A percentile compares a stretch with the other conserved stretches of the same genome.
Conservation (phyloP, 2,797 vertebrate genomes). For the Martes flavigula region DNA sequence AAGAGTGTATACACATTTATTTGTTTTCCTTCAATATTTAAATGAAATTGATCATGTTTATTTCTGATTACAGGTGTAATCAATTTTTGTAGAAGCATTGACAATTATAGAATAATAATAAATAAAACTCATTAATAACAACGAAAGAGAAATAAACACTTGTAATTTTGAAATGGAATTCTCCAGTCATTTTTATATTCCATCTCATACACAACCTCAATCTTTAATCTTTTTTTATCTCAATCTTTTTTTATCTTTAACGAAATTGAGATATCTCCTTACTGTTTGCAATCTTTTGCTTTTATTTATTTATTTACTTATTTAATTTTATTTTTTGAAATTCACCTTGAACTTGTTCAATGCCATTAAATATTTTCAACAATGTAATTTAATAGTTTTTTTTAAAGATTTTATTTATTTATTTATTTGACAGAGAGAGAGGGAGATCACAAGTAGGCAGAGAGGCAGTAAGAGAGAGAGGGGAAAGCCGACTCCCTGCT, state of each 20-base stretch:
- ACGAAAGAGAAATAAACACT: neutral
- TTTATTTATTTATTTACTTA: too few species aligned
- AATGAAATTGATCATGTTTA: neutral
- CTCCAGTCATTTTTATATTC: neutral
- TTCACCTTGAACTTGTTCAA: conserved; percentile 32
- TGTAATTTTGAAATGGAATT: neutral
- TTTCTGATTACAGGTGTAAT: neutral
- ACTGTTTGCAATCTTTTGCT: neutral
- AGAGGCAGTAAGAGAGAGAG: too few species aligned
- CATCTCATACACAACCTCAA: neutral
- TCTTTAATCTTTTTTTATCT: neutral
- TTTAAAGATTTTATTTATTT: too few species aligned
- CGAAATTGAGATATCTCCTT: neutral
- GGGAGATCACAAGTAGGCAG: too few species aligned
- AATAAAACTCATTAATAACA: neutral
- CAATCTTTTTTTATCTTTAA: neutral
- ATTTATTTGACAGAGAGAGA: too few species aligned
- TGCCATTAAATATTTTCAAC: conserved; percentile 23
- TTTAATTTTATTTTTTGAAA: neutral
- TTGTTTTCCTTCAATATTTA: neutral
- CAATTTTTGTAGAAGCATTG: neutral
- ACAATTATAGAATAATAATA: conserved; percentile 27
- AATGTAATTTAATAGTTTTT: neutral
- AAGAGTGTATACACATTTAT: neutral
- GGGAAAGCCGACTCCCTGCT: too few species aligned